Evolutionary conservation across 2,888 invertebrate genomes (phyloP), one percentile per base, ranked within the genome.

Genomic region (Calliopum simillimum): DNA sequence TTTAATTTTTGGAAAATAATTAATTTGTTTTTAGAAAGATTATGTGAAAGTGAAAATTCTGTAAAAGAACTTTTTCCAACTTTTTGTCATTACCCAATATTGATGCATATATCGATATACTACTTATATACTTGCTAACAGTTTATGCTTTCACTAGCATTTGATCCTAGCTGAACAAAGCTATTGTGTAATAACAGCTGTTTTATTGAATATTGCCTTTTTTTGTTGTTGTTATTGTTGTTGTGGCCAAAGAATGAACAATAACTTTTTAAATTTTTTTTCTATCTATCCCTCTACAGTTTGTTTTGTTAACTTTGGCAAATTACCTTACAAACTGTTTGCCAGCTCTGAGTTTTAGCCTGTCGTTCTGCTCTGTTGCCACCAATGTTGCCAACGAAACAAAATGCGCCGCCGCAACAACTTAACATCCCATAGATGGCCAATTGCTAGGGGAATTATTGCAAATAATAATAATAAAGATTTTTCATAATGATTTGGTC

Each of bases 401-500:
- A 49, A 19, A n/a, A n/a, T 16, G n/a, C 49, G 49, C 49, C 6
- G 14, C 46, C 2, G 12, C 62, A 47, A 12, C 33, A 33, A 8
- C 33, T 33, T 33, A 33, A 3, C 4, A 33, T 33, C 4, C 8
- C 33, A 33, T 8, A 33, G 33, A 33, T 33, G 33, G 8, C 33
- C 25, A 53, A 43, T 59, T 19, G 56, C 66, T 43, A n/a, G n/a
- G 33, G 66, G 56, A 66, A 47, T 23, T 33, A 47, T 66, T 66
- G 66, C 56, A 56, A 66, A 66, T 66, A 66, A 33, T 33, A 33
- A 33, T 33, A 33, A 66, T 56, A 66, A 58, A 66, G 66, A 66
- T 66, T 66, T 33, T 44, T 25, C 66, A 47, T 51, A 33, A 33
- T 41, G 64, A 64, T 66, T 66, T 66, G 66, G 46, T 53, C 55